These are phyloP conservation scores for Picus viridis DNA, from an alignment of 2,797 vertebrate genomes.

Conservation along the genomic window DNA sequence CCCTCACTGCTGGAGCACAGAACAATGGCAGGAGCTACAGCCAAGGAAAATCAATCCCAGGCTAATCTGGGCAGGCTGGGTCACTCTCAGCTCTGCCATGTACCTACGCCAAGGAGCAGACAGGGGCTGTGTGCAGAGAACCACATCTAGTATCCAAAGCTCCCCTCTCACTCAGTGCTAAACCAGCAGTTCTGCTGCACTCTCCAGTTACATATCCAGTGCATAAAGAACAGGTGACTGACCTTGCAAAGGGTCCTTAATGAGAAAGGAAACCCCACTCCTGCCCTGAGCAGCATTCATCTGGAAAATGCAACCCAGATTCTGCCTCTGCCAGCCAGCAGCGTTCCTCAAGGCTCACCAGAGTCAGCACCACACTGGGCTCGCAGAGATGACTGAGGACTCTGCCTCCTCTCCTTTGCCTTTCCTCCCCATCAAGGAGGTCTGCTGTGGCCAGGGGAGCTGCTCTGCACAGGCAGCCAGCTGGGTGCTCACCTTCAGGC, in stretches of 20 bases:
- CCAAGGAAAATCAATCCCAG: neutral
- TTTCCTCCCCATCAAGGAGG: neutral
- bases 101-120: neutral
- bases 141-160: neutral
- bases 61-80: conserved; percentile 6
- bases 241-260: neutral
- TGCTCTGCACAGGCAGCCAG: neutral
- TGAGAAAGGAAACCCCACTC: neutral
- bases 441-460: neutral
- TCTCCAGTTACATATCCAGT: neutral
- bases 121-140: neutral
- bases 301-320: neutral
- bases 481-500: conserved; percentile 86
- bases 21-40: conserved; percentile 27
- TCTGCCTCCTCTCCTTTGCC: neutral
- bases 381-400: neutral
- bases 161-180: neutral
- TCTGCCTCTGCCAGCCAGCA: neutral
- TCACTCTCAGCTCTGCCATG: neutral
- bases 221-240: neutral
- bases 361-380: neutral
- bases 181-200: neutral
- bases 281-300: neutral
- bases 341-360: neutral
- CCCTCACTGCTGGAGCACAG: neutral